Evolutionary conservation across 2,113 vertebrate species (phyloP).

Genomic region (Anser brachyrhynchus): DNA sequence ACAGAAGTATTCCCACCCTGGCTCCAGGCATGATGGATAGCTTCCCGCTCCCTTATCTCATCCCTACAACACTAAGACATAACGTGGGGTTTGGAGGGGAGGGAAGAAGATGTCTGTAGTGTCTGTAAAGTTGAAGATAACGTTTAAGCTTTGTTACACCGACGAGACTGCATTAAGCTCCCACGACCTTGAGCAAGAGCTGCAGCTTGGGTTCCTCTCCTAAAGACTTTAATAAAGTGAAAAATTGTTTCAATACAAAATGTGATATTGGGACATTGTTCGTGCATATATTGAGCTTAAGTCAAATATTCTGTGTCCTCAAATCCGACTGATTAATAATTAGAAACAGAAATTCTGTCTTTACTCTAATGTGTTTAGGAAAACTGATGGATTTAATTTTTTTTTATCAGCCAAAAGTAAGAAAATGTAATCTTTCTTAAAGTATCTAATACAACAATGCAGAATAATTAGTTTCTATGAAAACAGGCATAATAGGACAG

Average conservation of each 20-base stretch:
- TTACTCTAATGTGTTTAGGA: conserved; percentile 84
- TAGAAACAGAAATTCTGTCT: conserved; percentile 81
- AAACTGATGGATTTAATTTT: conserved; percentile 88
- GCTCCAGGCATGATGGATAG: neutral
- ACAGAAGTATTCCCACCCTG: neutral
- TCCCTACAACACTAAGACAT: conserved; percentile 14
- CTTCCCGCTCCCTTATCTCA: conserved; percentile 44
- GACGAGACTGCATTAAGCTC: conserved; percentile 58
- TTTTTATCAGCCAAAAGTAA: conserved; percentile 84
- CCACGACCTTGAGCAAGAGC: conserved; percentile 48
- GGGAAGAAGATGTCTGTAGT: conserved; percentile 52
- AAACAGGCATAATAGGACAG: conserved; percentile 82
- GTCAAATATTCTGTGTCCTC: conserved; percentile 79
- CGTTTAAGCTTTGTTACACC: conserved; percentile 69
- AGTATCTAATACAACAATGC: conserved; percentile 86
- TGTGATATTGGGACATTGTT: conserved; percentile 81
- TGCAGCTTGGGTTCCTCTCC: conserved; percentile 57
- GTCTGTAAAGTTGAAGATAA: conserved; percentile 74
- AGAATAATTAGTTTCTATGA: conserved; percentile 85
- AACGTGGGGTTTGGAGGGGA: conserved; percentile 21
- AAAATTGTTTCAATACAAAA: conserved; percentile 83
- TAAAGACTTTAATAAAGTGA: conserved; percentile 83
- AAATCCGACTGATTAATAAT: conserved; percentile 86
- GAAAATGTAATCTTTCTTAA: conserved; percentile 87
- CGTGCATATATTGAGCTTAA: conserved; percentile 81